Conservation (phyloP, 1,140 invertebrate genomes). For the Lepidotrigona ventralis region DNA sequence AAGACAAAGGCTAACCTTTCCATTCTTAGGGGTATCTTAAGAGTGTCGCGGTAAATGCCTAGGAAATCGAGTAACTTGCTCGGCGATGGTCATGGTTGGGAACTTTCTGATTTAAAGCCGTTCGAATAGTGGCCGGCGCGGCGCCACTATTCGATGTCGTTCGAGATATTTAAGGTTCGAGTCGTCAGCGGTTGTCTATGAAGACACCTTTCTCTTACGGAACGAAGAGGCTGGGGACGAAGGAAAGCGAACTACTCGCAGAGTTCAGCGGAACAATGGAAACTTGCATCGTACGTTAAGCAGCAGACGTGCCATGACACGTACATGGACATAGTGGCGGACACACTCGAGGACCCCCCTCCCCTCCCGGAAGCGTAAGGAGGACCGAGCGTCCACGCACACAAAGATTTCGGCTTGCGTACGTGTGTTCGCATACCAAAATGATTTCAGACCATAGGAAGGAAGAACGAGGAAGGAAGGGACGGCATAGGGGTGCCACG, state of each 20-base stretch:
- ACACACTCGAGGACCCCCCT: neutral
- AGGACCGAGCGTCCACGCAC: neutral
- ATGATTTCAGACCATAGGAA: neutral
- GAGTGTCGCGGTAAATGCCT: neutral
- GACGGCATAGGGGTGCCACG: neutral
- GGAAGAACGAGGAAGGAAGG: neutral
- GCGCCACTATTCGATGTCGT: neutral
- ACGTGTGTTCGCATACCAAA: neutral
- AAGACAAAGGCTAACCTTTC: neutral
- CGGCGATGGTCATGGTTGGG: neutral
- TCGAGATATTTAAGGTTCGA: neutral
- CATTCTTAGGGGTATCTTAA: neutral
- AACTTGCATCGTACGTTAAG: slow-evolving; percentile 24
- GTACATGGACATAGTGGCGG: slow-evolving; percentile 13
- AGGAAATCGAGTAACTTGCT: neutral
- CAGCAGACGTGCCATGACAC: slow-evolving; percentile 11
- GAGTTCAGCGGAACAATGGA: slow-evolving; percentile 17
- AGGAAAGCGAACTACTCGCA: neutral
- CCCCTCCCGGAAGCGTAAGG: neutral
- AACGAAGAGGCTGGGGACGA: neutral
- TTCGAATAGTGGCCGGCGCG: neutral
- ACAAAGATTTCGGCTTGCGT: too few relatives aligned
- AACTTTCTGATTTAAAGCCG: slow-evolving; percentile 18
- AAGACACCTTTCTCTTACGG: neutral
- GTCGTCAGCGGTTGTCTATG: neutral